These are phyloP conservation scores for Aulostomus chinensis DNA, from an alignment of 2,797 vertebrate genomes.

Conservation along the genomic window DNA sequence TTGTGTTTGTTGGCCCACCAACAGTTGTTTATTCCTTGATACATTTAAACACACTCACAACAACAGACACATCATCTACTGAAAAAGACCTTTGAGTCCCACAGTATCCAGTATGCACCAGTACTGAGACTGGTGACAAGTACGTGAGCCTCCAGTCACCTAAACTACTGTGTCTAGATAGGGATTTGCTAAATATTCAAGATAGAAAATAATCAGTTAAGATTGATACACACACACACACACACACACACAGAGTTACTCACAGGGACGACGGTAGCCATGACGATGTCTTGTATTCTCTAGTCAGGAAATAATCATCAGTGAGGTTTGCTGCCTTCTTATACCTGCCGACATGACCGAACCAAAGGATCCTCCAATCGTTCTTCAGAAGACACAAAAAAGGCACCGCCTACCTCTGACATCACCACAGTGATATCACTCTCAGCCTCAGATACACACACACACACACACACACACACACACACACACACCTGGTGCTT, in stretches of 20 bases:
- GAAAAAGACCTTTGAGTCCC: not conserved
- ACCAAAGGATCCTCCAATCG: constrained; percentile 31
- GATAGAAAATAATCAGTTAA: not conserved
- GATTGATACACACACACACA: not conserved
- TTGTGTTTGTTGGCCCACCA: constrained; percentile 11
- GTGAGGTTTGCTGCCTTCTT: constrained; percentile 20
- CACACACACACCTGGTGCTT: constrained; percentile 38
- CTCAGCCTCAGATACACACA: too few species aligned
- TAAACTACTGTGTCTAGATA: too few species aligned
- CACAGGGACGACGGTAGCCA: constrained; percentile 78
- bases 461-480: constrained; percentile 18
- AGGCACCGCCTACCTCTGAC: constrained; percentile 42
- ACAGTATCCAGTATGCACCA: too few species aligned
- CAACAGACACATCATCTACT: not conserved
- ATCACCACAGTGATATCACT: constrained; percentile 47
- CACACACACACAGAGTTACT: constrained; percentile 44
- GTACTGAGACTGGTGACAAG: too few species aligned
- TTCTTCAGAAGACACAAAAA: not conserved
- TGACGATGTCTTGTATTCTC: constrained; percentile 25
- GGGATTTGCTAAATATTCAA: too few species aligned
- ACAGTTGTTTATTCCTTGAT: constrained; percentile 8
- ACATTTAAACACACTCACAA: not conserved
- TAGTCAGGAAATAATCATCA: constrained; percentile 2
- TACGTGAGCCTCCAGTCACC: too few species aligned
- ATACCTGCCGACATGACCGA: constrained; percentile 31